Evolutionary conservation across 2,797 vertebrate genomes (phyloP), one percentile per base, ranked within the genome.

Genomic region (Emydoidea blandingii): DNA sequence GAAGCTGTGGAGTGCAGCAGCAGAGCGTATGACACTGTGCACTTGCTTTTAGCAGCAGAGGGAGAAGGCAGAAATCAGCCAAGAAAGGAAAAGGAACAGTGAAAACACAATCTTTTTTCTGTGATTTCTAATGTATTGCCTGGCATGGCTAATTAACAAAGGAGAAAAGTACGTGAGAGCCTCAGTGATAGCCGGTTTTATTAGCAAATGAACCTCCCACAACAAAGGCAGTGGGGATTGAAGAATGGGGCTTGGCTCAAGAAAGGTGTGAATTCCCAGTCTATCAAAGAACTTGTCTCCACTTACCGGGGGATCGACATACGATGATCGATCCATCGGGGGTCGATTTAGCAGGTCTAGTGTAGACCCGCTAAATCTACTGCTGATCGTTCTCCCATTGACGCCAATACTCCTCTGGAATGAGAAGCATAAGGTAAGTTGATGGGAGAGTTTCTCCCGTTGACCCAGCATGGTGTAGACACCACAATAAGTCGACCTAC

Each of bases 181-280:
- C 29, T 65, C 62, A 93, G 88, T 94, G 89, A 59, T 72, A 44
- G 31, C 34, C 44, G 5, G 21, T 87, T 95, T 94, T 94, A 88
- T 79, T 82, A 68, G 44, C 44, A 44, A 2, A 1, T 79, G 89
- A 92, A 96, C 86, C 29, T 52, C 21, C 59, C 49, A 27, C 83
- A 85, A 88, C 44, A 90, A 57, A 88, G 37, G 53, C 37, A 53
- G n/a, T 53, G 79, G 83, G 79, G 44, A 76, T 4, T 92, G 57
- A 90, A 62, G 56, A 92, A 79, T 37, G 37, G 31, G 56, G 8
- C 72, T 92, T 76, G 65, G 68, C 15, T 86, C 80, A 81, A 83
- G 44, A 72, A 92, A 65, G 27, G 21, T 49, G 12, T 50, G 18
- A 16, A 87, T 86, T 95, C 52, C 80, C 65, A 81, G 62, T 74